Conservation (phyloP, 2,888 invertebrate genomes). For the Eutolmus rufibarbis region DNA sequence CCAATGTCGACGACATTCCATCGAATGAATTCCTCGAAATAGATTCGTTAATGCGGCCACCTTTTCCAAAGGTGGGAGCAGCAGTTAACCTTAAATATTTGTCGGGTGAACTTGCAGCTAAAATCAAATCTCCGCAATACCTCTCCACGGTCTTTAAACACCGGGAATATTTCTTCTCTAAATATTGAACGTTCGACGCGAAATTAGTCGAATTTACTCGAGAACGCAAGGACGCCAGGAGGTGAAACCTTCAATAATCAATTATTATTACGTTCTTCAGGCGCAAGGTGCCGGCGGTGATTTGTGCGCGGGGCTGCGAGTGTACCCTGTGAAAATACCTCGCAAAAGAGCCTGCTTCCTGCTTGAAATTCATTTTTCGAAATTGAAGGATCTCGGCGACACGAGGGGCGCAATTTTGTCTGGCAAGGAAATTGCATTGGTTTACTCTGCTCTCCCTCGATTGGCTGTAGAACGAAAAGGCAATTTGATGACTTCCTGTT, state of each 20-base stretch:
- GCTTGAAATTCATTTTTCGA: not conserved
- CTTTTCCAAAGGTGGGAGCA: not conserved
- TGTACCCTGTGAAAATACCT: not conserved
- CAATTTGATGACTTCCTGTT: not conserved
- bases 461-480: not conserved
- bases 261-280: not conserved
- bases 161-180: not conserved
- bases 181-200: not conserved
- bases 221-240: not conserved
- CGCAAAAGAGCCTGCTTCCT: not conserved
- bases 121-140: not conserved
- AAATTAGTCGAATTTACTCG: not conserved
- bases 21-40: not conserved
- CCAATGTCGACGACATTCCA: not conserved
- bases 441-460: not conserved
- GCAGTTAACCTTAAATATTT: not conserved
- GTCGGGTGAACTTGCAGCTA: not conserved
- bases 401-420: not conserved
- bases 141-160: not conserved
- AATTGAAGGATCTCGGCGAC: not conserved
- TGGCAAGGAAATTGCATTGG: not conserved
- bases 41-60: not conserved
- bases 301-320: not conserved
- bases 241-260: not conserved
- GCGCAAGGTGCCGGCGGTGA: not conserved